These are phyloP conservation scores for Panopea generosa DNA, from an alignment of 2,888 invertebrate genomes.

Conservation along the genomic window DNA sequence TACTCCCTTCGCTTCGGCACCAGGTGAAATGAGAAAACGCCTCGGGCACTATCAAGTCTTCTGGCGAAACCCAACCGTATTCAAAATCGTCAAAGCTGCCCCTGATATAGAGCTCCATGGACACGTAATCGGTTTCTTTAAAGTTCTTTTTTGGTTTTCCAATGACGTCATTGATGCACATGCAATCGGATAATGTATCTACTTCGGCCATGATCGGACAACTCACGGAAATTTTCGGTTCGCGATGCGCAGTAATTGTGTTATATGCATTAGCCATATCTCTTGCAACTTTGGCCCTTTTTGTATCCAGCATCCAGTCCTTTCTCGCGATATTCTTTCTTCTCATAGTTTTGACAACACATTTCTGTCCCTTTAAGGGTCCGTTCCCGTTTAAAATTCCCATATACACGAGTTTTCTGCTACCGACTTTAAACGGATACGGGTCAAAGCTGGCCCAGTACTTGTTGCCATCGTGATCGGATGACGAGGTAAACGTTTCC, in stretches of 20 bases:
- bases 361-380: slow-evolving; percentile 70
- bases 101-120: slow-evolving; percentile 68
- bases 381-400: slow-evolving; percentile 74
- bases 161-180: slow-evolving; percentile 68
- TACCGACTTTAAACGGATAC: slow-evolving; percentile 67
- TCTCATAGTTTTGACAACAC: slow-evolving; percentile 73
- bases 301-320: slow-evolving; percentile 65
- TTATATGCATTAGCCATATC: slow-evolving; percentile 56
- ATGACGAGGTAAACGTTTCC: slow-evolving; percentile 62
- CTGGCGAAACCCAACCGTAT: slow-evolving; percentile 50
- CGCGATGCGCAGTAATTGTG: slow-evolving; percentile 30
- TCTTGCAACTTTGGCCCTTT: slow-evolving; percentile 55
- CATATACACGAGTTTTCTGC: slow-evolving; percentile 68
- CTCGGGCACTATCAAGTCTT: slow-evolving; percentile 60
- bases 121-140: slow-evolving; percentile 67
- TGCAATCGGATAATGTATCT: slow-evolving; percentile 72
- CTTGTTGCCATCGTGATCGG: slow-evolving; percentile 52
- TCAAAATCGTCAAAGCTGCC: slow-evolving; percentile 69
- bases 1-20: slow-evolving; percentile 67
- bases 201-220: slow-evolving; percentile 72
- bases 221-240: slow-evolving; percentile 54
- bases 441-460: slow-evolving; percentile 72
- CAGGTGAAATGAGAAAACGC: slow-evolving; percentile 75
- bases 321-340: slow-evolving; percentile 60
- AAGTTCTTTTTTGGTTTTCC: slow-evolving; percentile 66